Evolutionary conservation across 2,888 invertebrate species (phyloP).

Genomic region (Apoda limacodes): DNA sequence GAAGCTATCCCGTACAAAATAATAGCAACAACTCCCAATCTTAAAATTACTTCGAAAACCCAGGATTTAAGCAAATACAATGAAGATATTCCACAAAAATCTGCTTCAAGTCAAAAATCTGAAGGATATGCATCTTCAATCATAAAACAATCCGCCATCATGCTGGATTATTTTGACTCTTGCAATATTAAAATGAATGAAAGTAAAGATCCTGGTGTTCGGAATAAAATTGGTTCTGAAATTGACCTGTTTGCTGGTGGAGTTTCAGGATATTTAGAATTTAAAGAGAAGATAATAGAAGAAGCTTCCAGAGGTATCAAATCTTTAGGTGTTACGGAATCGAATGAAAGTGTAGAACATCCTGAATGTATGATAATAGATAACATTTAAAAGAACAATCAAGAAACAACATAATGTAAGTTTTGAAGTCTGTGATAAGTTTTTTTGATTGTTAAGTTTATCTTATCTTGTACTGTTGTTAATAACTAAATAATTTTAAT

Average conservation of each 20-base stretch:
- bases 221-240: slow-evolving; percentile 33
- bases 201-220: slow-evolving; percentile 27
- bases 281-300: slow-evolving; percentile 30
- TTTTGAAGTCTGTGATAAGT: too few relatives aligned
- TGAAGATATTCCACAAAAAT: slow-evolving; percentile 19
- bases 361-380: too few relatives aligned
- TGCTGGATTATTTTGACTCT: slow-evolving; percentile 38
- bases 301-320: slow-evolving; percentile 29
- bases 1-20: slow-evolving; percentile 41
- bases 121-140: slow-evolving; percentile 30
- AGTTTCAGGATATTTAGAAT: slow-evolving; percentile 26
- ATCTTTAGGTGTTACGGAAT: too few relatives aligned
- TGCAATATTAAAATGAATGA: slow-evolving; percentile 44
- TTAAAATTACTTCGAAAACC: slow-evolving; percentile 29
- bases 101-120: slow-evolving; percentile 19
- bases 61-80: slow-evolving; percentile 24
- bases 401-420: too few relatives aligned
- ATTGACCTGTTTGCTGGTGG: slow-evolving; percentile 42
- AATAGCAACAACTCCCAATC: slow-evolving; percentile 32
- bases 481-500: too few relatives aligned
- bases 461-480: too few relatives aligned
- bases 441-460: too few relatives aligned
- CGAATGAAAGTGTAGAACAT: too few relatives aligned
- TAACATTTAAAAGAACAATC: too few relatives aligned
- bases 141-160: slow-evolving; percentile 29